A percentile compares a stretch with the other conserved stretches of the same genome.
These are phyloP conservation scores for Gambusia yucatana DNA, from an alignment of 2,797 vertebrate genomes.

Conservation along the genomic window DNA sequence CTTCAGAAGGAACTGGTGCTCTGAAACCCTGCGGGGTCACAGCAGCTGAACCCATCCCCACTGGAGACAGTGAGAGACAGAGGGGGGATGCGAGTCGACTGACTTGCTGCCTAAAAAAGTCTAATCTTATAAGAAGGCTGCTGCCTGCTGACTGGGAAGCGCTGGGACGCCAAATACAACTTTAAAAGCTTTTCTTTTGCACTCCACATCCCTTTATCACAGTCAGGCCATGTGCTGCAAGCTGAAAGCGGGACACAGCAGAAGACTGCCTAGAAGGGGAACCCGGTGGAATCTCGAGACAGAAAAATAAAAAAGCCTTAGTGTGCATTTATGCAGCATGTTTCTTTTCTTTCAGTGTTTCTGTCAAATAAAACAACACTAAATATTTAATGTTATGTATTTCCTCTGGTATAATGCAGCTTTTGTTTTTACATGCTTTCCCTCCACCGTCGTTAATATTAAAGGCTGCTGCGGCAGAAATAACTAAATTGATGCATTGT, in stretches of 20 bases:
- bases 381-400: constrained; percentile 76
- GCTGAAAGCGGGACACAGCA: constrained; percentile 51
- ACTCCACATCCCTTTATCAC: constrained; percentile 69
- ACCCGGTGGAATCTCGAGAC: constrained; percentile 56
- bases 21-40: constrained; percentile 32
- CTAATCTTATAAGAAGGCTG: constrained; percentile 77
- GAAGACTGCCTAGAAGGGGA: constrained; percentile 51
- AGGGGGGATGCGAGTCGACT: constrained; percentile 54
- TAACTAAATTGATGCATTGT: constrained; percentile 48
- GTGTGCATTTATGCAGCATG: constrained; percentile 53
- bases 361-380: constrained; percentile 73
- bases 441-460: constrained; percentile 67
- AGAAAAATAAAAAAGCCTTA: constrained; percentile 13
- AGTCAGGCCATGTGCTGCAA: constrained; percentile 62
- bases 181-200: constrained; percentile 77
- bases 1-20: constrained; percentile 31
- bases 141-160: constrained; percentile 58
- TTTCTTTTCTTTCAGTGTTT: constrained; percentile 61
- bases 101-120: constrained; percentile 68
- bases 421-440: constrained; percentile 64
- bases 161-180: constrained; percentile 61
- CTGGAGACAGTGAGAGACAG: constrained; percentile 30
- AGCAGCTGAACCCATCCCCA: constrained; percentile 44
- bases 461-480: constrained; percentile 45
- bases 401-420: constrained; percentile 72